Evolutionary conservation across 2,888 invertebrate species (phyloP).

Genomic region (Trilocha varians): DNA sequence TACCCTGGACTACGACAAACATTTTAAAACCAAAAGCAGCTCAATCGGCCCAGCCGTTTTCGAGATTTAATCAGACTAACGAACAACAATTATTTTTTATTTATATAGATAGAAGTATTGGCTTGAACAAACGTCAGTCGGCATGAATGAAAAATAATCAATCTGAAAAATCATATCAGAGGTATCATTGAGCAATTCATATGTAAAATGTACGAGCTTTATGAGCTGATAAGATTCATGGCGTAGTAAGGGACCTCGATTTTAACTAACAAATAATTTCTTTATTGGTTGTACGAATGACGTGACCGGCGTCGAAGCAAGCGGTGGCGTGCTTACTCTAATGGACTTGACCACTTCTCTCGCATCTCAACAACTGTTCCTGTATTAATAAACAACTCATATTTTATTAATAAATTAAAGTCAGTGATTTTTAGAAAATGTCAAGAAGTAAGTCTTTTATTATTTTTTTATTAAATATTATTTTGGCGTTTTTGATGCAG

Average conservation of each 20-base stretch:
- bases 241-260: constrained; percentile 7
- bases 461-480: not conserved
- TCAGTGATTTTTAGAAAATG: constrained; percentile 3
- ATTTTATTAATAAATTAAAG: too few relatives aligned
- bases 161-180: not conserved
- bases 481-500: too few relatives aligned
- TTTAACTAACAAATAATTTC: constrained; percentile 13
- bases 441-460: constrained; percentile 1
- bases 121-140: too few relatives aligned
- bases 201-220: not conserved
- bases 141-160: too few relatives aligned
- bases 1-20: too few relatives aligned
- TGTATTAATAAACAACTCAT: constrained; percentile 12
- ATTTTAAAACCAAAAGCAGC: too few relatives aligned
- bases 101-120: too few relatives aligned
- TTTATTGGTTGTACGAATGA: constrained; percentile 31
- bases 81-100: too few relatives aligned
- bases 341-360: constrained; percentile 14
- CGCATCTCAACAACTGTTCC: constrained; percentile 16
- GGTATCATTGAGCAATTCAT: not conserved
- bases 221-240: constrained; percentile 1
- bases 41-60: too few relatives aligned
- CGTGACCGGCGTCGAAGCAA: constrained; percentile 21
- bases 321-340: constrained; percentile 17
- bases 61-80: too few relatives aligned